Conservation (phyloP, 2,113 vertebrate genomes). For the Emydura subglobosa region DNA sequence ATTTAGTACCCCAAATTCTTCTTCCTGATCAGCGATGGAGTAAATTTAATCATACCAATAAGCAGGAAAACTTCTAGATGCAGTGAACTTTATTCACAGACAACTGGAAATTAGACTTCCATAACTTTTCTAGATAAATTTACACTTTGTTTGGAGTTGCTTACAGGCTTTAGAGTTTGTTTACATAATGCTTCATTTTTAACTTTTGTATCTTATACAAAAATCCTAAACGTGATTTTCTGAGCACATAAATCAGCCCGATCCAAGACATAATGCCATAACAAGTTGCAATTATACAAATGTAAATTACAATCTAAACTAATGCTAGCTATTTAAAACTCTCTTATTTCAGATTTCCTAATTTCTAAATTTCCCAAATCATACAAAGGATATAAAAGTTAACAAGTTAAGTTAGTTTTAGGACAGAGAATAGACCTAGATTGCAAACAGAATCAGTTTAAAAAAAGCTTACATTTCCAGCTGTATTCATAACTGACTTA, state of each 20-base stretch:
- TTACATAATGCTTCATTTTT: not conserved
- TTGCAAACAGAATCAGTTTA: not conserved
- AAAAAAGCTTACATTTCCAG: slow-evolving; percentile 92
- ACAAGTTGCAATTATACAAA: not conserved
- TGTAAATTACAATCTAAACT: not conserved
- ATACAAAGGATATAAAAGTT: not conserved
- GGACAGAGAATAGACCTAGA: not conserved
- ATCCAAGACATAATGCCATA: not conserved
- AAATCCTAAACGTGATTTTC: not conserved
- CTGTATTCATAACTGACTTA: slow-evolving; percentile 99
- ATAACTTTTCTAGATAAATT: not conserved
- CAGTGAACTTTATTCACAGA: not conserved
- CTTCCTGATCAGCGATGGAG: not conserved
- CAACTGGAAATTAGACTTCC: not conserved
- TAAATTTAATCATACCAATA: not conserved
- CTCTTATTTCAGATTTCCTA: not conserved
- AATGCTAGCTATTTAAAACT: not conserved
- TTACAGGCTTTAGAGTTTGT: not conserved
- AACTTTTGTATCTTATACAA: not conserved
- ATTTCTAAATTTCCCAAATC: not conserved
- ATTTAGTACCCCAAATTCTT: not conserved
- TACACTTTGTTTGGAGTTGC: not conserved
- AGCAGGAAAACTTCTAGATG: not conserved
- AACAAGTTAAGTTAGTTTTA: not conserved
- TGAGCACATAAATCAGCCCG: not conserved